phyloP scores from a whole-genome alignment of 2,888 invertebrate genomes.

The Charanyca ferruginea region DNA sequence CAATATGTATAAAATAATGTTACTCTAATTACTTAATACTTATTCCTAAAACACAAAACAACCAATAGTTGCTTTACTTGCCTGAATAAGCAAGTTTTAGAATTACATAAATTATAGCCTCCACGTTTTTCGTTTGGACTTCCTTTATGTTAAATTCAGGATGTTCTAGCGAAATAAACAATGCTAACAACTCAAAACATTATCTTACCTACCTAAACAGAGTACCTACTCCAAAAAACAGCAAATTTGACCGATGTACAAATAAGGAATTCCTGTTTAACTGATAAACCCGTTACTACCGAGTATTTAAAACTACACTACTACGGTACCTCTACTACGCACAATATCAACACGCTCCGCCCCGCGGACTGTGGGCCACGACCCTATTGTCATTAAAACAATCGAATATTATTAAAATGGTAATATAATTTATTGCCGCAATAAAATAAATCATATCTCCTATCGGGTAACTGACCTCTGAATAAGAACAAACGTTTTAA shows the following conservation, averaged over 20 bases:
- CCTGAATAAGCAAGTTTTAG: no score
- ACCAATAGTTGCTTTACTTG: no score
- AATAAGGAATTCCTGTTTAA: constrained; percentile 4
- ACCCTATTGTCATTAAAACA: constrained; percentile 47
- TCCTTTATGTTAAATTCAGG: no score
- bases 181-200: no score
- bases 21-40: no score
- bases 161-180: no score
- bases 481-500: constrained; percentile 66
- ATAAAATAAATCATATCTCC: constrained; percentile 45
- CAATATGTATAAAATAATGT: no score
- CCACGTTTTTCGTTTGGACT: no score
- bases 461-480: constrained; percentile 68
- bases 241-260: background rate
- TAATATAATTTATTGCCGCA: constrained; percentile 25
- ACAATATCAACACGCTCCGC: background rate
- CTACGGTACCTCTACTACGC: background rate
- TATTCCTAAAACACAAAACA: no score
- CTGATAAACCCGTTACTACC: background rate
- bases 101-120: no score
- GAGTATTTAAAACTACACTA: background rate
- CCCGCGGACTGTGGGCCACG: constrained; percentile 47
- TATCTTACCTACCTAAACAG: no score
- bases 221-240: background rate
- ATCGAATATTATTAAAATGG: constrained; percentile 40